These are phyloP conservation scores for Sterna hirundo DNA, from an alignment of 2,113 vertebrate species.

Conservation along the genomic window DNA sequence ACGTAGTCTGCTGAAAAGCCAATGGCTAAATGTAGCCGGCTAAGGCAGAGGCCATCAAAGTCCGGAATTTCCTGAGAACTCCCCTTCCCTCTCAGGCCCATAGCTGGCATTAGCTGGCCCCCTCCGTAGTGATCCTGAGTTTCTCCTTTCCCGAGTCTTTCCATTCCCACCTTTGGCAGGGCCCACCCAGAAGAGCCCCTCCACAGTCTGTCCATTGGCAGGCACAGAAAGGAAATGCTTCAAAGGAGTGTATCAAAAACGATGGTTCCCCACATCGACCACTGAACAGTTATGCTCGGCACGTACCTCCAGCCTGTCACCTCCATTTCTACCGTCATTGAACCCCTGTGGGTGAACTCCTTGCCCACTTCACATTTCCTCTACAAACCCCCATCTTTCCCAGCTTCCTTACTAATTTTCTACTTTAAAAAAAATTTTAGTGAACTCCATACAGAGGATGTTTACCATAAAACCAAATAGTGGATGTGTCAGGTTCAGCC, in stretches of 20 bases:
- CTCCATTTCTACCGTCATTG: background rate
- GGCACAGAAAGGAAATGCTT: background rate
- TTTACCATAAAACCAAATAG: background rate
- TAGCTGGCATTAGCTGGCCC: background rate
- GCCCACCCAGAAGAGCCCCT: background rate
- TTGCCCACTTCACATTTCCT: background rate
- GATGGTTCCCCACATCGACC: background rate
- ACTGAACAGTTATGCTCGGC: background rate
- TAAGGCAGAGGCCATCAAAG: background rate
- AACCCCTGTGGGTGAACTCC: background rate
- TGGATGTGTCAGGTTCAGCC: background rate
- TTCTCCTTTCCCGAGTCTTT: background rate
- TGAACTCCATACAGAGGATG: background rate
- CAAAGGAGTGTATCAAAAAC: background rate
- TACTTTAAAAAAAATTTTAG: background rate
- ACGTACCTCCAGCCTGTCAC: background rate
- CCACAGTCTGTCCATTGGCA: background rate
- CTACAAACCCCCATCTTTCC: background rate
- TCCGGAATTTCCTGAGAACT: background rate
- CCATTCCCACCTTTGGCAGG: background rate
- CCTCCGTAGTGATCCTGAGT: background rate
- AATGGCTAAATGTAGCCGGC: background rate
- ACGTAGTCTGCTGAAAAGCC: background rate
- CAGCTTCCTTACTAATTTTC: background rate
- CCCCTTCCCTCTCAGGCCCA: background rate